A percentile compares a stretch with the other conserved stretches of the same genome.
phyloP scores from a whole-genome alignment of 2,797 vertebrate species.

The Ataeniobius toweri region DNA sequence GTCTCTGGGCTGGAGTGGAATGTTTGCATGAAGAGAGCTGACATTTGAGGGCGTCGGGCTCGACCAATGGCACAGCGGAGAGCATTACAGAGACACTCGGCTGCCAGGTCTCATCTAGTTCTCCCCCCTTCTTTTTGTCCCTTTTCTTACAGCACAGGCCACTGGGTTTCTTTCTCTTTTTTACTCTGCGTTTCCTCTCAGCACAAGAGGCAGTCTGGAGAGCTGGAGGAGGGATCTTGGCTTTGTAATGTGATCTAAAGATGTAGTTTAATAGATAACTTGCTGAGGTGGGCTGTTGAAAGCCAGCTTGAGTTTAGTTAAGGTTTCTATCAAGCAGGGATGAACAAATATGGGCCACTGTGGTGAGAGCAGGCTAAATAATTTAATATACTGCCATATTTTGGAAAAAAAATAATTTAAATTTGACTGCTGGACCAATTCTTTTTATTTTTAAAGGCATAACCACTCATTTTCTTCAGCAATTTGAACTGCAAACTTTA shows the following conservation, averaged over 20 bases:
- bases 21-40: slow-evolving; percentile 79
- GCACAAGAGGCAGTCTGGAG: slow-evolving; percentile 74
- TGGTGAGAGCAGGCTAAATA: slow-evolving; percentile 12
- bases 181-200: slow-evolving; percentile 75
- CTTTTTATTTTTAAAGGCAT: not conserved
- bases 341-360: slow-evolving; percentile 29
- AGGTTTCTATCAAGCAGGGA: slow-evolving; percentile 40
- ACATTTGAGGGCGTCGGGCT: slow-evolving; percentile 75
- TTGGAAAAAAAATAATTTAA: slow-evolving; percentile 20
- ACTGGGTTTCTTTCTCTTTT: slow-evolving; percentile 71
- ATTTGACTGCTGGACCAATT: slow-evolving; percentile 1
- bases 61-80: slow-evolving; percentile 50
- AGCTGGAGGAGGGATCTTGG: slow-evolving; percentile 65
- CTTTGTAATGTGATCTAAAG: slow-evolving; percentile 71
- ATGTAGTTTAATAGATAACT: slow-evolving; percentile 63
- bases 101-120: slow-evolving; percentile 68
- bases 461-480: slow-evolving; percentile 9
- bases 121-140: slow-evolving; percentile 21
- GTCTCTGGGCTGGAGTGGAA: slow-evolving; percentile 74
- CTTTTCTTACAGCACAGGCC: slow-evolving; percentile 61
- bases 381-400: slow-evolving; percentile 15
- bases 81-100: slow-evolving; percentile 54
- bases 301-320: slow-evolving; percentile 38
- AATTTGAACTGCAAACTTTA: not conserved
- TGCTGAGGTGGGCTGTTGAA: slow-evolving; percentile 29